Evolutionary conservation across 1,140 invertebrate species (phyloP).

Genomic region (Heliconius himera): DNA sequence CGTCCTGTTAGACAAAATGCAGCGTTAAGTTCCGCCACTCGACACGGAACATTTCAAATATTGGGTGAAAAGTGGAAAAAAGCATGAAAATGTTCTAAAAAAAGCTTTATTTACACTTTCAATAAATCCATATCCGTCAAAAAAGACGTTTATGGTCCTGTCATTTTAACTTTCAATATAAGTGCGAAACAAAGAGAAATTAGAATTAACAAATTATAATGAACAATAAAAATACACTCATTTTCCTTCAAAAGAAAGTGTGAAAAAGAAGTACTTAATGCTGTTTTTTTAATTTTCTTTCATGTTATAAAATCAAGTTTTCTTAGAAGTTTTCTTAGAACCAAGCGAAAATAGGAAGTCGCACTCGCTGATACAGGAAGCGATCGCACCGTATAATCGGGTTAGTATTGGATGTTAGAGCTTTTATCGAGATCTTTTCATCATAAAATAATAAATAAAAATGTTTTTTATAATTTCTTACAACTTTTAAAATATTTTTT

Average conservation of each 20-base stretch:
- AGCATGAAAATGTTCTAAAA: too few species aligned
- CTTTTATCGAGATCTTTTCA: slow-evolving; percentile 1
- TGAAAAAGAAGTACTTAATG: neutral
- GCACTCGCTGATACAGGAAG: slow-evolving; percentile 7
- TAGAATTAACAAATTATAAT: neutral
- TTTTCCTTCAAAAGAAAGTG: neutral
- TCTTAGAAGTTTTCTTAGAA: slow-evolving; percentile 20
- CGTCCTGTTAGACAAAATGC: neutral
- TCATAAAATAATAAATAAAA: neutral
- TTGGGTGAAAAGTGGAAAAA: too few species aligned
- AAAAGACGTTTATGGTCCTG: too few species aligned
- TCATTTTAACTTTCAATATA: too few species aligned
- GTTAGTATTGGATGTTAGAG: slow-evolving; percentile 13
- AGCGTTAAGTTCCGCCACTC: neutral
- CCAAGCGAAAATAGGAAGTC: slow-evolving; percentile 18
- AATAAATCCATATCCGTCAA: too few species aligned
- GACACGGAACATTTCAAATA: neutral
- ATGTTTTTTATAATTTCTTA: neutral
- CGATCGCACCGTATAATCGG: slow-evolving; percentile 9
- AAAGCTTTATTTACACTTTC: too few species aligned
- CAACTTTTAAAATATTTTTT: too few species aligned
- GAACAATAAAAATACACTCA: neutral
- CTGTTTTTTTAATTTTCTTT: neutral
- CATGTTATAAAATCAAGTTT: neutral
- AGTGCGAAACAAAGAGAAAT: neutral